A percentile compares a stretch with the other conserved stretches of the same genome.
Evolutionary conservation across 2,113 vertebrate species (phyloP).

Genomic region (Sclerurus mexicanus): DNA sequence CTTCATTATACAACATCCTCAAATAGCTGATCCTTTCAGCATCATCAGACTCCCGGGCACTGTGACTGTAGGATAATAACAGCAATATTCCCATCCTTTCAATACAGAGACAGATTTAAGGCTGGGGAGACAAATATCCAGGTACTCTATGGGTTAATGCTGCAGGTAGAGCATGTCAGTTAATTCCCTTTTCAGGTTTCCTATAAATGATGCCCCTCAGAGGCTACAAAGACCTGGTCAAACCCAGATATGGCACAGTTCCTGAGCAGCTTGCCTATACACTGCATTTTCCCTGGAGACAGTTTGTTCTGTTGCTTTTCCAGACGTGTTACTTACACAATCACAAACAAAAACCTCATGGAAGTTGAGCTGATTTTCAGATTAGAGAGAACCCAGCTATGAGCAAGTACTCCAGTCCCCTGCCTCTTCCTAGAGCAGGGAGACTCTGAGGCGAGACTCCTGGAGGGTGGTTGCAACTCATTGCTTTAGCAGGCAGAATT

Average conservation of each 20-base stretch:
- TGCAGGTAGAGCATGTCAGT: background rate
- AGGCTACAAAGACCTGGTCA: background rate
- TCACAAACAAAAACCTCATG: background rate
- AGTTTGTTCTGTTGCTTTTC: background rate
- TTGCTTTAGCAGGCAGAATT: background rate
- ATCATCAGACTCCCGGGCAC: background rate
- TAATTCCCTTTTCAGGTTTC: background rate
- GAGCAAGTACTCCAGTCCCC: background rate
- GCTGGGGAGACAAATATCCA: background rate
- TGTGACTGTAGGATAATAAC: background rate
- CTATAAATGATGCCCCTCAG: background rate
- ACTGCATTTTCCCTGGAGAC: background rate
- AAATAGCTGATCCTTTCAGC: background rate
- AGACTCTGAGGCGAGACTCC: background rate
- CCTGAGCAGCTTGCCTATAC: background rate
- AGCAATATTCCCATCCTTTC: background rate
- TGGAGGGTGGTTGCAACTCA: background rate
- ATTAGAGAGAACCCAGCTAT: background rate
- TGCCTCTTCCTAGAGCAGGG: background rate
- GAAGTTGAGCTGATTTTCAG: background rate
- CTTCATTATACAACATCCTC: background rate
- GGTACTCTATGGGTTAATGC: background rate
- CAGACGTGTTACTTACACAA: background rate
- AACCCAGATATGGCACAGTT: background rate
- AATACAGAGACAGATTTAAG: background rate